These are phyloP conservation scores for Acanthosepion pharaonis DNA, from an alignment of 2,888 invertebrate species.

Conservation along the genomic window DNA sequence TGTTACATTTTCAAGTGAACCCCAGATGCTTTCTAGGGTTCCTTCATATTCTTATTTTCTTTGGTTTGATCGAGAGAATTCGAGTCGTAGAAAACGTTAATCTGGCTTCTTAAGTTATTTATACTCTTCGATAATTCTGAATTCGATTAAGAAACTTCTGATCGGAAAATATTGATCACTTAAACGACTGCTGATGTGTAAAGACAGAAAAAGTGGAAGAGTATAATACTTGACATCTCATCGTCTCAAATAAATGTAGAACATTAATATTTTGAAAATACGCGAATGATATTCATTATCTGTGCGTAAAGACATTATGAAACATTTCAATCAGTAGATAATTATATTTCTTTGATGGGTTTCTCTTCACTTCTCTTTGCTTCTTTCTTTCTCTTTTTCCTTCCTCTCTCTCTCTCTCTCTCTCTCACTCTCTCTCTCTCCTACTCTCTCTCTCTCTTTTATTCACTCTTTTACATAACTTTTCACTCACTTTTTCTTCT, in stretches of 20 bases:
- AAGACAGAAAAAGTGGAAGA: background rate
- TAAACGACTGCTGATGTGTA: background rate
- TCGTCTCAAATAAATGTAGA: background rate
- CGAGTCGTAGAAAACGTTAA: background rate
- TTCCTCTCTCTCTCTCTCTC: too few species aligned
- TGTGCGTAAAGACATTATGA: too few species aligned
- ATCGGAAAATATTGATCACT: background rate
- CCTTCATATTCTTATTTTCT: background rate
- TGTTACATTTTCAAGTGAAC: background rate
- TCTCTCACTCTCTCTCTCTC: background rate
- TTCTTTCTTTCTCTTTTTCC: too few species aligned
- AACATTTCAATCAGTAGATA: too few species aligned
- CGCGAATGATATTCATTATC: background rate
- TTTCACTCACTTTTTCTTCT: too few species aligned
- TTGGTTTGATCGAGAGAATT: background rate
- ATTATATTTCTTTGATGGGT: too few species aligned
- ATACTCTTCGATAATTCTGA: background rate
- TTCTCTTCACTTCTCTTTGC: too few species aligned
- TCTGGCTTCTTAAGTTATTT: slow-evolving; percentile 9
- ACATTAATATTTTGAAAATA: background rate
- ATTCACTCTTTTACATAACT: too few species aligned
- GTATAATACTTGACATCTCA: background rate
- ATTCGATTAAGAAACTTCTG: background rate
- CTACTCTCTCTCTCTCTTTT: background rate
- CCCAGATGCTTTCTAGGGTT: background rate